Evolutionary conservation across 2,888 invertebrate genomes (phyloP).

Genomic region (Alloplasta piceator): DNA sequence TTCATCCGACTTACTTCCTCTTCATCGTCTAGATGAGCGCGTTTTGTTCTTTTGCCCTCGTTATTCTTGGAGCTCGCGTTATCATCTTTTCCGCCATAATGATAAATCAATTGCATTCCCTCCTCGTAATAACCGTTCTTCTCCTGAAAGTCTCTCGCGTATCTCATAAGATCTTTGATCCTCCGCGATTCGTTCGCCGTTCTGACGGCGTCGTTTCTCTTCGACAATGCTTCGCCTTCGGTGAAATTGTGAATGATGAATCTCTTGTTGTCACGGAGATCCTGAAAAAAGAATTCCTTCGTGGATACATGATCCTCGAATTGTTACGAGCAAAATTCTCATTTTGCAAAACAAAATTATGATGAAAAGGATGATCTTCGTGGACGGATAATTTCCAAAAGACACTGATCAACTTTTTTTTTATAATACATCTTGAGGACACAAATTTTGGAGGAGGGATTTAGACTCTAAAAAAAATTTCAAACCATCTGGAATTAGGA

Average conservation of each 20-base stretch:
- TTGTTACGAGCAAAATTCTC: no score
- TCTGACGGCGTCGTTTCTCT: conserved; percentile 76
- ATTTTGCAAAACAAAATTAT: no score
- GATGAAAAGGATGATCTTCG: no score
- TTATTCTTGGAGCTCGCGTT: conserved; percentile 41
- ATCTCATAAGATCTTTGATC: conserved; percentile 76
- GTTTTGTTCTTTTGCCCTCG: conserved; percentile 71
- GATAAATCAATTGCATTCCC: conserved; percentile 80
- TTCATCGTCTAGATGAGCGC: conserved; percentile 70
- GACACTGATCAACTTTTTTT: no score
- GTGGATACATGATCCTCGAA: not conserved
- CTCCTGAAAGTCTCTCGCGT: conserved; percentile 79
- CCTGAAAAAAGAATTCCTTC: conserved; percentile 68
- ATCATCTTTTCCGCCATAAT: conserved; percentile 72
- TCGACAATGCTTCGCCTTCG: conserved; percentile 76
- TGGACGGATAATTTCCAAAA: no score
- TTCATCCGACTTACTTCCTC: conserved; percentile 70
- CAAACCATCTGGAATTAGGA: no score
- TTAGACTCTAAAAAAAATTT: no score
- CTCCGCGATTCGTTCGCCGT: conserved; percentile 72
- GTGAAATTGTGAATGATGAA: conserved; percentile 79
- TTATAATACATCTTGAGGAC: no score
- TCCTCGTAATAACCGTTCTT: conserved; percentile 80
- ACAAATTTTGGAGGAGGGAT: no score
- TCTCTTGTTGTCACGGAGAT: conserved; percentile 73